These are phyloP conservation scores for Phocoena phocoena DNA, from an alignment of 2,113 vertebrate genomes.

Conservation along the genomic window DNA sequence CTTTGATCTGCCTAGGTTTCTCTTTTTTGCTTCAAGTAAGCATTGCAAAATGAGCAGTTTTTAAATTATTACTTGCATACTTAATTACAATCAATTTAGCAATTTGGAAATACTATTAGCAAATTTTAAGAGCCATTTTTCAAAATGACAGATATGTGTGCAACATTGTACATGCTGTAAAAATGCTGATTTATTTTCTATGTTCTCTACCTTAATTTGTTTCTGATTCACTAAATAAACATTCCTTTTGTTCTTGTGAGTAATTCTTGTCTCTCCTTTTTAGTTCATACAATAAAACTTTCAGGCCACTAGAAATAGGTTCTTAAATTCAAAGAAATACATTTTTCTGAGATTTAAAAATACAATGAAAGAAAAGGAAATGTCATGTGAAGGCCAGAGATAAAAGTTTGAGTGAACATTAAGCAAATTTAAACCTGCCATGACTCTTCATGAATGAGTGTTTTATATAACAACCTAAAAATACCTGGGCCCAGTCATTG, in stretches of 20 bases:
- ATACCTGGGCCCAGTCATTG: not conserved
- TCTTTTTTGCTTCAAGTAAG: slow-evolving; percentile 25
- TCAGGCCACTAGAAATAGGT: not conserved
- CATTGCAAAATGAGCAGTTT: slow-evolving; percentile 37
- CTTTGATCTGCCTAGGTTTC: not conserved
- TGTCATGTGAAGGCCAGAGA: not conserved
- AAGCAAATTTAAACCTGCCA: not conserved
- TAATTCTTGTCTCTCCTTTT: slow-evolving; percentile 31
- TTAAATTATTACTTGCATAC: slow-evolving; percentile 11
- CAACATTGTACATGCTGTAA: not conserved
- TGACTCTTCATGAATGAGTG: slow-evolving; percentile 1
- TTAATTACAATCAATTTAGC: slow-evolving; percentile 64
- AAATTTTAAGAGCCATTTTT: slow-evolving; percentile 67
- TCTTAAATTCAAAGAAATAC: slow-evolving; percentile 34
- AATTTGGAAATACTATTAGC: slow-evolving; percentile 62
- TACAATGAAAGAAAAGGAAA: not conserved
- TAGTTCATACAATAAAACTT: slow-evolving; percentile 45
- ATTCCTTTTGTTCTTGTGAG: slow-evolving; percentile 22
- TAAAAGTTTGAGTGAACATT: not conserved
- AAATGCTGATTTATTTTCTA: slow-evolving; percentile 27
- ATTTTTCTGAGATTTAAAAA: slow-evolving; percentile 55
- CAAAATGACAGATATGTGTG: slow-evolving; percentile 64
- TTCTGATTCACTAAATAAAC: slow-evolving; percentile 59
- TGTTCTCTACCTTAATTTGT: slow-evolving; percentile 28
- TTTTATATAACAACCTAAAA: slow-evolving; percentile 41